These are phyloP conservation scores for Columba janthina DNA, from an alignment of 2,113 vertebrate species.

Conservation along the genomic window DNA sequence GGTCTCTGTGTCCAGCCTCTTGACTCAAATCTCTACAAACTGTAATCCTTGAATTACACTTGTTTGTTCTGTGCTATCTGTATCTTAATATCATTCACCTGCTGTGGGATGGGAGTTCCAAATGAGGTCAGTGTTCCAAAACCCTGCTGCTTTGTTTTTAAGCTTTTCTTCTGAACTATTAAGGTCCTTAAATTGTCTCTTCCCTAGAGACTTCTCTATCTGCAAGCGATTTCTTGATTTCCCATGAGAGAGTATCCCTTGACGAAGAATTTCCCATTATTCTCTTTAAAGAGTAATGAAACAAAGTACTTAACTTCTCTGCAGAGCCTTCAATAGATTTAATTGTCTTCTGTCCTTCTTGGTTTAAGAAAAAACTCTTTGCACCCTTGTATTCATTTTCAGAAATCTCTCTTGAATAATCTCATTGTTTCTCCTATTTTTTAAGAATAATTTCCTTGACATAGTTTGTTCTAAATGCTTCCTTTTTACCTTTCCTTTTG, in stretches of 20 bases:
- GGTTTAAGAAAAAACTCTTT: neutral
- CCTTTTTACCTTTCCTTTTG: neutral
- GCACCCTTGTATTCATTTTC: neutral
- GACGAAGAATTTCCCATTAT: neutral
- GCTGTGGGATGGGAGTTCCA: neutral
- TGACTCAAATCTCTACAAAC: neutral
- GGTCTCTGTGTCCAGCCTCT: neutral
- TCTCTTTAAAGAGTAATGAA: slow-evolving; percentile 21
- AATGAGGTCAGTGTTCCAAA: neutral
- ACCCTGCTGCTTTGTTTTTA: neutral
- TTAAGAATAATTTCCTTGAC: neutral
- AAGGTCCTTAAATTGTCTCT: neutral
- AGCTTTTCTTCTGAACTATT: slow-evolving; percentile 1
- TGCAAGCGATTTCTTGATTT: slow-evolving; percentile 37
- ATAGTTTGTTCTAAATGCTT: neutral
- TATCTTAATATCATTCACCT: neutral
- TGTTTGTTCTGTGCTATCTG: neutral
- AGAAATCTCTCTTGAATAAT: neutral
- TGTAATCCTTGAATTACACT: neutral
- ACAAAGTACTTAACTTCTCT: slow-evolving; percentile 16
- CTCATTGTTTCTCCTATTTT: neutral
- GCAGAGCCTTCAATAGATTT: neutral
- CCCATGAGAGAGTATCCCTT: slow-evolving; percentile 3
- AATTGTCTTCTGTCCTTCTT: slow-evolving; percentile 2
- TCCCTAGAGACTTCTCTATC: slow-evolving; percentile 19